Base-by-base conservation (phyloP, 92 coral and sea anemone genomes). In the Pocillopora meandrina region DNA sequence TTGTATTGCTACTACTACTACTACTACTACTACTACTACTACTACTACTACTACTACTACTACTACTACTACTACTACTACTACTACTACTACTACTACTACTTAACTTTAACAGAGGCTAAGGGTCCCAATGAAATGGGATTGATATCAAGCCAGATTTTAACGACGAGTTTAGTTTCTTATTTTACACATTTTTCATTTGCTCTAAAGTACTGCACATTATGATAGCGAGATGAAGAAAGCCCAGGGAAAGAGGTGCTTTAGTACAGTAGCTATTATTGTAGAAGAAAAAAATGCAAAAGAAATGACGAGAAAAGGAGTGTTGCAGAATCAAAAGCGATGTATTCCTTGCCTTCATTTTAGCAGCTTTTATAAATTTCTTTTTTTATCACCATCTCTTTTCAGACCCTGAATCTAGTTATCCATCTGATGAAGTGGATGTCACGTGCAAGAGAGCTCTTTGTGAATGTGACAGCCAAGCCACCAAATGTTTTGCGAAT, bases 391-490 rank as follows among this genome's bases (percentile, higher is more conserved):
- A n/a, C 31, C 31, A 26, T 26, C 31, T 26, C 31, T 26, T 74
- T 71, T 56, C 61, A 92, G 93, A 78, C 13, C 86, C 89, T 7
- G 64, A 65, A 61, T 87, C 87, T n/a, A 62, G 64, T 9, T 92
- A 89, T 68, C 82, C 83, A 10, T n/a, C 65, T 35, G 78, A 65
- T 42, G 90, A 85, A 47, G 6, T 49, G 20, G 75, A 86, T 47
- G 85, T 61, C 4, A 31, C 70, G 60, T 93, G 96, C 85, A 90
- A 82, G 77, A 60, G 42, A 68, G 76, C 83, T 10, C 49, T 93
- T 19, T 93, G 96, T 81, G 89, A 79, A 19, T 93, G 93, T 64
- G 96, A 93, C 72, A 93, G 96, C 31, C 75, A 60, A 13, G 93
- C 96, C 17, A 91, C 87, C 19, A 66, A 72, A 23, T 93, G 93